Percentiles rank a stretch among this genome's conserved stretches.
These are phyloP conservation scores for Brevipalpus yothersi DNA, from an alignment of 1,140 invertebrate genomes.

Conservation along the genomic window DNA sequence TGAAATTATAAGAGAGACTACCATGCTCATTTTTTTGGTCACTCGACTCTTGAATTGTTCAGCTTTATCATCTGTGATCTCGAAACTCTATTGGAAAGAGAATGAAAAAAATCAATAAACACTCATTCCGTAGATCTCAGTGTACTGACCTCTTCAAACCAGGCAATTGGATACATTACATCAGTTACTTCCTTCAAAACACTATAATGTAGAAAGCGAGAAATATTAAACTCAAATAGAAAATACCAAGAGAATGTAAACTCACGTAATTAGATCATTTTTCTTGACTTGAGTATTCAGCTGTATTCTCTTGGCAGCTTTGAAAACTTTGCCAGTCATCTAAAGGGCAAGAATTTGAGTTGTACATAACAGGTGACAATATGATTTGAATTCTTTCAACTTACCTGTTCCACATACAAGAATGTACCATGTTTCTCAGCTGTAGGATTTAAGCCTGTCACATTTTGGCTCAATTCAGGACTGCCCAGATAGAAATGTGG, in stretches of 20 bases:
- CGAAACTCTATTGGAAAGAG: neutral
- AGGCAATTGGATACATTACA: neutral
- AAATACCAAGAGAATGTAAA: neutral
- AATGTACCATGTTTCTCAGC: constrained; percentile 17
- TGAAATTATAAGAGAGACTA: too few relatives aligned
- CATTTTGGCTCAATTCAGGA: constrained; percentile 11
- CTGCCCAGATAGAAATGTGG: constrained; percentile 17
- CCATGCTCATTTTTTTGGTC: neutral
- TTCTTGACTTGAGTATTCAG: neutral
- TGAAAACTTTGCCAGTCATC: neutral
- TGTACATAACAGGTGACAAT: neutral
- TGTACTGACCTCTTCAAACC: neutral
- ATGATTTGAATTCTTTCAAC: constrained; percentile 13
- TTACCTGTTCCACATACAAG: constrained; percentile 16
- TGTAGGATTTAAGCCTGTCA: constrained; percentile 11
- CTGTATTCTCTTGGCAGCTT: neutral
- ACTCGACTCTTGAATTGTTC: neutral
- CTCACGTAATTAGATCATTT: neutral
- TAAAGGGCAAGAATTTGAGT: neutral
- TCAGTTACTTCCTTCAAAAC: too few relatives aligned
- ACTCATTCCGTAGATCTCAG: neutral
- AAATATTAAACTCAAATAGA: neutral
- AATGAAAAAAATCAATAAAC: neutral
- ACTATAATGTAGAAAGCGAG: neutral
- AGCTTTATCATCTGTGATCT: neutral